Evolutionary conservation across 2,888 invertebrate genomes (phyloP), one percentile per base, ranked within the genome.

Genomic region (Metacarcinus magister): DNA sequence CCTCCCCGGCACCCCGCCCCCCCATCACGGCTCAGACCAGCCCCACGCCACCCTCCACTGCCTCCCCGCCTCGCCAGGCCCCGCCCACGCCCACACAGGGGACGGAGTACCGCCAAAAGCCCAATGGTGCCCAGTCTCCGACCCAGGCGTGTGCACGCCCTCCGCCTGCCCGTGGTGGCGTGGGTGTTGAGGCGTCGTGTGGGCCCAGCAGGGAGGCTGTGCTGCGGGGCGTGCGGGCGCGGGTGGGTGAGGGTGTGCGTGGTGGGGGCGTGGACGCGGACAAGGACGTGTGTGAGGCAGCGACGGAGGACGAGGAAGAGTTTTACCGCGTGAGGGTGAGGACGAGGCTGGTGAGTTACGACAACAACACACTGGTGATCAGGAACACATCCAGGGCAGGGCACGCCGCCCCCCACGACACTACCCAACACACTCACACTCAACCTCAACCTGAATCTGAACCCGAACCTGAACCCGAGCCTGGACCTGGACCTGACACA

Each of bases 321-420:
- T 96, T 96, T 54, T 96, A 96, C 94, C 95, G 92, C 82, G 94
- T 96, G 44, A 94, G 94, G 48, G 96, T 96, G 19, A 92, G 95
- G 93, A 96, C 96, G 44, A 89, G 96, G n/a, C 94, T 96, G 32
- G 96, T 96, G 94, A 96, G 54, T 43, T 96, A 96, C 95, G 94
- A 95, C 75, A 96, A 96, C 95, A 95, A 60, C 82, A 96, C 95
- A 7, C 90, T 96, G 54, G 94, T 96, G 82, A 96, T 96, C 87
- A 90, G 94, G 92, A 96, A 96, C 93, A 96, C 96, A 0, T 95
- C 95, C 39, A 95, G 94, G 94, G 60, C 23, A 2, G 91, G 28
- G 3, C 43, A 28, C 46, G 43, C 75, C 13, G n/a, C 75, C 60
- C 28, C 44, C 39, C 16, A 10, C 0, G 48, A n/a, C 67, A 5